Percentiles rank a stretch among this genome's conserved stretches.
Evolutionary conservation across 2,113 vertebrate species (phyloP).

Genomic region (Zapornia atra): DNA sequence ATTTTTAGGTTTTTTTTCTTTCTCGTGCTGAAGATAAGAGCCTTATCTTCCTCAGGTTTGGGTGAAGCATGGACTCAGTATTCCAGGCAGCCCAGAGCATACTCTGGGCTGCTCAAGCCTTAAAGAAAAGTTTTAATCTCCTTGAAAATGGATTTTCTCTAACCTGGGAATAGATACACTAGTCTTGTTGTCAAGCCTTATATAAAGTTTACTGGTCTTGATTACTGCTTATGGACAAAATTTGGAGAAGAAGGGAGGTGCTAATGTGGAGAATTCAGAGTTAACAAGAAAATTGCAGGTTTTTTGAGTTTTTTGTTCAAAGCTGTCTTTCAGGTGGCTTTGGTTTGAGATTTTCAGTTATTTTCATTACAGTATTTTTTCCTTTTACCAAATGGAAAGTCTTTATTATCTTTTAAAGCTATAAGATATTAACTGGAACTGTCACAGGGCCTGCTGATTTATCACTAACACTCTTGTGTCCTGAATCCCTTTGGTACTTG

Average conservation of each 20-base stretch:
- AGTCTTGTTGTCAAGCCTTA: not conserved
- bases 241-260: slow-evolving; percentile 32
- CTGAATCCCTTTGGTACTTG: not conserved
- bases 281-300: not conserved
- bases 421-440: not conserved
- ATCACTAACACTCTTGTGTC: not conserved
- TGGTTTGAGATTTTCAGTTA: slow-evolving; percentile 8
- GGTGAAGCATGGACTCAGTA: slow-evolving; percentile 16
- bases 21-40: slow-evolving; percentile 69
- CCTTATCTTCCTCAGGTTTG: slow-evolving; percentile 72
- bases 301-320: not conserved
- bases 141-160: slow-evolving; percentile 44
- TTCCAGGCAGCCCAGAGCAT: slow-evolving; percentile 24
- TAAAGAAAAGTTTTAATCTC: slow-evolving; percentile 47
- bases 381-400: not conserved
- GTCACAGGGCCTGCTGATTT: not conserved
- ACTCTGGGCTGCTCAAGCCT: slow-evolving; percentile 30
- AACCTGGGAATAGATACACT: slow-evolving; percentile 43
- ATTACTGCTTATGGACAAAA: slow-evolving; percentile 10
- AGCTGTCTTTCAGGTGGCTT: not conserved
- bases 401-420: not conserved
- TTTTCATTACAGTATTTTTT: not conserved
- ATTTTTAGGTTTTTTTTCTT: slow-evolving; percentile 22
- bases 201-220: slow-evolving; percentile 29
- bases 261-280: slow-evolving; percentile 11